Conservation (phyloP, 1,140 invertebrate species). For the Brachionus plicatilis region DNA sequence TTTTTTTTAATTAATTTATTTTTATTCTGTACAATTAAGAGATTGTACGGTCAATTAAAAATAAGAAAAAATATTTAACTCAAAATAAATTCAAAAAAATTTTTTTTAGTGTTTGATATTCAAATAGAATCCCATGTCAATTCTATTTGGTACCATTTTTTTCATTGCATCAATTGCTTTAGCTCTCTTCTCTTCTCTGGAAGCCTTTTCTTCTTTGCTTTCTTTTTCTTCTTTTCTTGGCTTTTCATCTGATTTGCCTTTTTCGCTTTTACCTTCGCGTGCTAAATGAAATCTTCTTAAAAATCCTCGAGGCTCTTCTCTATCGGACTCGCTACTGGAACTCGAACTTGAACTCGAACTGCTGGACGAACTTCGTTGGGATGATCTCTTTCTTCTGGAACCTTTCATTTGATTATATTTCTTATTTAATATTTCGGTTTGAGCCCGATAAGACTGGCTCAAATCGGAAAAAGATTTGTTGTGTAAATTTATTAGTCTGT, state of each 20-base stretch:
- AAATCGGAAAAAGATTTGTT: background rate
- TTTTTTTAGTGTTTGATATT: constrained; percentile 2
- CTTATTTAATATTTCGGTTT: background rate
- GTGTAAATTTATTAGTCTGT: background rate
- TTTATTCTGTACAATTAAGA: constrained; percentile 8
- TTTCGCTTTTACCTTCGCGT: background rate
- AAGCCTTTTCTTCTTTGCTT: background rate
- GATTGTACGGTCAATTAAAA: constrained; percentile 18
- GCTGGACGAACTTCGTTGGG: background rate
- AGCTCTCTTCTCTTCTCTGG: background rate
- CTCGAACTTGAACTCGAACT: background rate
- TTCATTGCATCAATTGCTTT: background rate
- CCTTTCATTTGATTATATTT: background rate
- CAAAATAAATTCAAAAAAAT: background rate
- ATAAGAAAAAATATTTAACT: background rate
- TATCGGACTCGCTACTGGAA: background rate
- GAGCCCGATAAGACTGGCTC: background rate
- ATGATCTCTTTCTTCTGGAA: background rate
- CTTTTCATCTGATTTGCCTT: background rate
- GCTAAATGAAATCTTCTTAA: background rate
- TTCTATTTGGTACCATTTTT: background rate
- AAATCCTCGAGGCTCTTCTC: background rate
- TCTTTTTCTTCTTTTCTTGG: background rate
- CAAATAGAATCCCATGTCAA: background rate
- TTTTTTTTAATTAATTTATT: too few relatives aligned